Conservation (phyloP, 2,888 invertebrate species). For the Tachina fera region DNA sequence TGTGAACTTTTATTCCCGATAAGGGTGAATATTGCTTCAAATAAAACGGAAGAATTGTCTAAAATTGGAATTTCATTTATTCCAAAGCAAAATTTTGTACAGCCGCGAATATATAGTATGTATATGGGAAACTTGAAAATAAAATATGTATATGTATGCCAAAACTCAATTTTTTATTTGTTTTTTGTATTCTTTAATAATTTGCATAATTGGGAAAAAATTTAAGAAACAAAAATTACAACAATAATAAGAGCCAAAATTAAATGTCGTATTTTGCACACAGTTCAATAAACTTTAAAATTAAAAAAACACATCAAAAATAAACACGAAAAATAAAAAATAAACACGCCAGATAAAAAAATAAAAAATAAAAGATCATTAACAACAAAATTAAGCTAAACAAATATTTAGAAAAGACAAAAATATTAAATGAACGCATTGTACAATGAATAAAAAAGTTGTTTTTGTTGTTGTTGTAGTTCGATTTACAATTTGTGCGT, state of each 20-base stretch:
- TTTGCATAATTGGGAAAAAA: too few relatives aligned
- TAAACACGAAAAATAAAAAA: background rate
- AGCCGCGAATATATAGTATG: too few relatives aligned
- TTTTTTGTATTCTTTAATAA: too few relatives aligned
- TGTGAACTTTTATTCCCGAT: too few relatives aligned
- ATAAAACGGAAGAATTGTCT: too few relatives aligned
- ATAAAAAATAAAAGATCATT: background rate
- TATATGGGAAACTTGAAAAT: too few relatives aligned
- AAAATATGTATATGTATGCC: too few relatives aligned
- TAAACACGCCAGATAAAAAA: background rate
- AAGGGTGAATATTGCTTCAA: too few relatives aligned
- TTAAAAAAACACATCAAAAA: constrained; percentile 14
- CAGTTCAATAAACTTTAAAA: constrained; percentile 45
- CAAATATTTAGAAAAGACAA: constrained; percentile 40
- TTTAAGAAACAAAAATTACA: background rate
- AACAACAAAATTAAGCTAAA: constrained; percentile 22
- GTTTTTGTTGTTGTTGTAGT: background rate
- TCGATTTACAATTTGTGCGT: too few relatives aligned
- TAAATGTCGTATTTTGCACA: constrained; percentile 15
- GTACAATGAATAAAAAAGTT: background rate
- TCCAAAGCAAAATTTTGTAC: too few relatives aligned
- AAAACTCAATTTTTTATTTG: too few relatives aligned
- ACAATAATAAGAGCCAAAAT: constrained; percentile 3
- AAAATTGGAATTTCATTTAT: too few relatives aligned
- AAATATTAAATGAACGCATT: background rate